phyloP scores from a whole-genome alignment of 2,113 vertebrate genomes.

The Prinia subflava region DNA sequence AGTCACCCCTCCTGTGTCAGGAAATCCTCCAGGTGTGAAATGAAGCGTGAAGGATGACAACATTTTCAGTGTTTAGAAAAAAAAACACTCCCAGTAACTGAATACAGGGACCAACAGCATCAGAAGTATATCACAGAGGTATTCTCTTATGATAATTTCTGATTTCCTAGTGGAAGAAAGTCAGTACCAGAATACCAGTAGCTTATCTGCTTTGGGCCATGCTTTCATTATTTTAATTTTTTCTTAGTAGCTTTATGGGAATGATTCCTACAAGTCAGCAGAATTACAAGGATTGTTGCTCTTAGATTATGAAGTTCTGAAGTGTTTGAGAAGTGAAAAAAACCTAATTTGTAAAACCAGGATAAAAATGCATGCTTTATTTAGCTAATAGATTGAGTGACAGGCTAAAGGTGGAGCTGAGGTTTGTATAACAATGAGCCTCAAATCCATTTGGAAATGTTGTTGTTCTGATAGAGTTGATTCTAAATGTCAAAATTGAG shows the following conservation, averaged over 20 bases:
- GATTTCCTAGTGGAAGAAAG: not conserved
- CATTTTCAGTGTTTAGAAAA: not conserved
- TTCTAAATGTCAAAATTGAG: not conserved
- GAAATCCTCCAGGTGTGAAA: slow-evolving; percentile 25
- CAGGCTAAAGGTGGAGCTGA: not conserved
- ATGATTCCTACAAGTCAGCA: not conserved
- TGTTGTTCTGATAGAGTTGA: not conserved
- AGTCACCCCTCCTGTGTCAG: not conserved
- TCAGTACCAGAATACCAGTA: not conserved
- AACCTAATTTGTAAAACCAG: not conserved
- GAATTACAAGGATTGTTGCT: not conserved
- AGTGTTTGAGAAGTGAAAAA: not conserved
- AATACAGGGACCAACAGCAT: not conserved
- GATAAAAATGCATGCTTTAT: not conserved
- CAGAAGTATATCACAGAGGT: not conserved
- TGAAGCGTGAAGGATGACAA: not conserved
- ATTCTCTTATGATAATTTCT: not conserved
- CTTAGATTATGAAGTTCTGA: not conserved
- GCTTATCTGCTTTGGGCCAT: not conserved
- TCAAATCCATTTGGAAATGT: not conserved
- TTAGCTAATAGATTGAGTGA: not conserved
- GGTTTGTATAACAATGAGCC: not conserved
- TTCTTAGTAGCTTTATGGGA: not conserved
- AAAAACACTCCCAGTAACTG: not conserved
- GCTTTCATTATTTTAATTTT: not conserved